Conservation (phyloP, 2,113 vertebrate genomes). For the Sprattus sprattus region DNA sequence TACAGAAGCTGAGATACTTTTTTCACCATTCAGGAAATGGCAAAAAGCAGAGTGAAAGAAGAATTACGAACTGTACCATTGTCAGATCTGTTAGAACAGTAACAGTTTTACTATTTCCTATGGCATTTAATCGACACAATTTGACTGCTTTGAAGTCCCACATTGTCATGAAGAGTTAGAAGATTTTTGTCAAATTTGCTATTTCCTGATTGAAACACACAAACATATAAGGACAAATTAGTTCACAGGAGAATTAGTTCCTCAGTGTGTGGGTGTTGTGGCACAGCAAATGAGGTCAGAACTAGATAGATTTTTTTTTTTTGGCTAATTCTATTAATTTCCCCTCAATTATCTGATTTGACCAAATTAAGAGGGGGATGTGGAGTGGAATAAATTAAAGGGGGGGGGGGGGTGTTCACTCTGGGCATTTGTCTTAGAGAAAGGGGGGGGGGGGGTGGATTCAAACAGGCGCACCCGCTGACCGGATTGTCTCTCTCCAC, state of each 20-base stretch:
- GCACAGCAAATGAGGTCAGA: not conserved
- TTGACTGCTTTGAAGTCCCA: not conserved
- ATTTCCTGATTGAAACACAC: too few relatives aligned
- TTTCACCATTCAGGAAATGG: not conserved
- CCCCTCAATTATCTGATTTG: not conserved
- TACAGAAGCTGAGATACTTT: not conserved
- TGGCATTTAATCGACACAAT: not conserved
- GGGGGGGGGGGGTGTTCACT: not conserved
- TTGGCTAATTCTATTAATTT: not conserved
- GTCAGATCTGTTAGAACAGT: too few relatives aligned
- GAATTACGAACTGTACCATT: too few relatives aligned
- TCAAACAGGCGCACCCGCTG: slow-evolving; percentile 25
- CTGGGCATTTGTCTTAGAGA: not conserved
- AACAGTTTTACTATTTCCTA: not conserved
- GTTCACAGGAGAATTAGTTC: not conserved
- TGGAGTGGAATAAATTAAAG: not conserved
- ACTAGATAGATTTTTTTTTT: not conserved
- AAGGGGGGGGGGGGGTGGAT: not conserved
- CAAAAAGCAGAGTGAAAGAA: not conserved
- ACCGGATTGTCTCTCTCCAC: slow-evolving; percentile 43
- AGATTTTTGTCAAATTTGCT: too few relatives aligned
- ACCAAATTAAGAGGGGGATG: not conserved
- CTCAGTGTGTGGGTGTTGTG: not conserved
- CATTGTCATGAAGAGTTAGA: too few relatives aligned
- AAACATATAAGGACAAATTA: not conserved